A percentile compares a stretch with the other conserved stretches of the same genome.
phyloP scores from a whole-genome alignment of 2,113 vertebrate species.

The Odontophorus gujanensis region DNA sequence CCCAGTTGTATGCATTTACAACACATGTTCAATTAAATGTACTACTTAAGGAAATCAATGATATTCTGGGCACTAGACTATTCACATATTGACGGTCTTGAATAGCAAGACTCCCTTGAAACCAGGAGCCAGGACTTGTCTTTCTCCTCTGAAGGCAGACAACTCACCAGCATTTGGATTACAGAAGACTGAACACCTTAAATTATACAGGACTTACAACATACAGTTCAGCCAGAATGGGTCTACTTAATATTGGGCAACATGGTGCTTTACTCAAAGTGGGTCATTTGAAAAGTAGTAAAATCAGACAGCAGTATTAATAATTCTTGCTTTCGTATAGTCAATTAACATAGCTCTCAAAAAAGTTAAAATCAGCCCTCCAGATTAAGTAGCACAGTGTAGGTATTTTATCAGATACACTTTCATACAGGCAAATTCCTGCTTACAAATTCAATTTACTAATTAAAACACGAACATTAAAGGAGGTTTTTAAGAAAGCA shows the following conservation, averaged over 20 bases:
- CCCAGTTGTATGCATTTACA: neutral
- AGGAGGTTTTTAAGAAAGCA: neutral
- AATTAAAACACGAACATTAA: neutral
- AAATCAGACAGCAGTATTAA: neutral
- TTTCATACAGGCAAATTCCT: neutral
- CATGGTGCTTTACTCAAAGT: neutral
- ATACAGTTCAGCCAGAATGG: neutral
- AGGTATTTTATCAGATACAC: neutral
- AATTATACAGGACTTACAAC: neutral
- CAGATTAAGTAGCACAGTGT: neutral
- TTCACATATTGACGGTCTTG: neutral
- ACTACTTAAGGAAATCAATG: neutral
- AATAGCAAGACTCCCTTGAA: neutral
- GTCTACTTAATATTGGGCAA: neutral
- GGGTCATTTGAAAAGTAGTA: neutral
- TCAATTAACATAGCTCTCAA: neutral
- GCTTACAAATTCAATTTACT: slow-evolving; percentile 10
- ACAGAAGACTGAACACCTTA: neutral
- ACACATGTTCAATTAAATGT: neutral
- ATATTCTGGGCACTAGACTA: neutral
- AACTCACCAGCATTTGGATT: neutral
- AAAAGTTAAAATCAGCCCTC: neutral
- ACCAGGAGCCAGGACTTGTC: neutral
- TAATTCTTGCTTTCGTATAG: neutral
- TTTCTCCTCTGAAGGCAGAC: neutral